Evolutionary conservation across 2,888 invertebrate species (phyloP).

Genomic region (Cancer borealis): DNA sequence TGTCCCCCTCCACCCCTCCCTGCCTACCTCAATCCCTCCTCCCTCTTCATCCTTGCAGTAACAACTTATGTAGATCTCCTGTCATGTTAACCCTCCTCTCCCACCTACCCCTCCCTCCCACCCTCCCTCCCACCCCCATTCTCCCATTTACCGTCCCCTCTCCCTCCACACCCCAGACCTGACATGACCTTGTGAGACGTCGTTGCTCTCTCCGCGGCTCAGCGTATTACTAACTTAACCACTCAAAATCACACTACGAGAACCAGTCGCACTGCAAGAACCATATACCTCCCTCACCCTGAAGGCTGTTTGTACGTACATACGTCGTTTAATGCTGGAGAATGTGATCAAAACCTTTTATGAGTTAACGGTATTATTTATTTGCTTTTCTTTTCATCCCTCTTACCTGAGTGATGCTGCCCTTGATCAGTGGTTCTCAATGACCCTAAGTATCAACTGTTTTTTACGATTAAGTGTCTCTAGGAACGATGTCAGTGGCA

Average conservation of each 20-base stretch:
- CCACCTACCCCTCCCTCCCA: background rate
- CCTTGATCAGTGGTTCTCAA: no score
- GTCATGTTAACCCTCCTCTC: conserved; percentile 23
- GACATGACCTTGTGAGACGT: conserved; percentile 72
- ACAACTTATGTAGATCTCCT: conserved; percentile 7
- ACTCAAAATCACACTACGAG: background rate
- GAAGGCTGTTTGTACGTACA: background rate
- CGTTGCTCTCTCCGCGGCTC: conserved; percentile 68
- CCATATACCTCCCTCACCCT: background rate
- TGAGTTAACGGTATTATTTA: background rate
- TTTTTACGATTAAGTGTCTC: no score
- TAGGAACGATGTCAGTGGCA: no score
- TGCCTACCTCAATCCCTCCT: background rate
- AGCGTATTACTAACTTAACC: background rate
- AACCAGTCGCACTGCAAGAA: background rate
- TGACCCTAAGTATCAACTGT: no score
- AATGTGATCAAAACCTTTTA: background rate
- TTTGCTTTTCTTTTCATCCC: background rate
- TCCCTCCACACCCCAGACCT: conserved; percentile 59
- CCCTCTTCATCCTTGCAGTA: conserved; percentile 1
- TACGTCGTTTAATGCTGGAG: background rate
- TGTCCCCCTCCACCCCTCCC: conserved; percentile 49
- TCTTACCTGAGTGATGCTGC: background rate
- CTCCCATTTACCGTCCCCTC: background rate
- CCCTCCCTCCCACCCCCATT: background rate